Evolutionary conservation across 2,888 invertebrate species (phyloP).

Genomic region (Ophraella communa): DNA sequence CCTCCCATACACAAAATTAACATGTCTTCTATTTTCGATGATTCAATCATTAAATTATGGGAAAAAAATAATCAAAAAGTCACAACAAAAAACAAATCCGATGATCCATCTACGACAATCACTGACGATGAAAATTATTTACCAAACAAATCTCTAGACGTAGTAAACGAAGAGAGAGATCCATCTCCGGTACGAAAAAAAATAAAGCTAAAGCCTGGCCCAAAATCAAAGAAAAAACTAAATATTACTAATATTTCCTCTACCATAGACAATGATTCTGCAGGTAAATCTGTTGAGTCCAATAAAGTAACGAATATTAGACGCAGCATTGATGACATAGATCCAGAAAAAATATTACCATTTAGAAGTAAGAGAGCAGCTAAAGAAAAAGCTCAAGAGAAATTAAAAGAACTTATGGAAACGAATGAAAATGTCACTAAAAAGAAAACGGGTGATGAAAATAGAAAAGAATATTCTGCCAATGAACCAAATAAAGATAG

Average conservation of each 20-base stretch:
- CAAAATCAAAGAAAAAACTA: slow-evolving; percentile 30
- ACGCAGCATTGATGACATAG: slow-evolving; percentile 5
- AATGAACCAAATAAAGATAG: too few species aligned
- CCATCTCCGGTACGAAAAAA: slow-evolving; percentile 22
- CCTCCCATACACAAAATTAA: slow-evolving; percentile 58
- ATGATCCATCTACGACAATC: background rate
- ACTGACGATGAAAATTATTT: background rate
- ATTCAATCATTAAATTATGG: slow-evolving; percentile 21
- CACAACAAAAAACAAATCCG: background rate
- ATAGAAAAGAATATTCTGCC: slow-evolving; percentile 10
- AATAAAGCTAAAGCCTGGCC: slow-evolving; percentile 31
- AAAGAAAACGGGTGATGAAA: background rate
- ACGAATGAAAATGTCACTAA: slow-evolving; percentile 26
- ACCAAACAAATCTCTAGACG: background rate
- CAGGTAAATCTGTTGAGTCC: background rate
- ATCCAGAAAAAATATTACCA: slow-evolving; percentile 27
- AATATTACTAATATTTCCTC: background rate
- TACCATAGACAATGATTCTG: background rate
- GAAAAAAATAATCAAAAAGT: background rate
- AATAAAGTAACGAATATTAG: background rate
- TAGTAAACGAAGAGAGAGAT: background rate
- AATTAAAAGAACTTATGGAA: slow-evolving; percentile 43
- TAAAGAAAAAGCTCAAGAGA: slow-evolving; percentile 45
- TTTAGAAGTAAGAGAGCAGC: slow-evolving; percentile 47
- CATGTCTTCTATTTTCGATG: slow-evolving; percentile 47